Evolutionary conservation across 2,113 vertebrate genomes (phyloP), one percentile per base, ranked within the genome.

Genomic region (Esox niger): DNA sequence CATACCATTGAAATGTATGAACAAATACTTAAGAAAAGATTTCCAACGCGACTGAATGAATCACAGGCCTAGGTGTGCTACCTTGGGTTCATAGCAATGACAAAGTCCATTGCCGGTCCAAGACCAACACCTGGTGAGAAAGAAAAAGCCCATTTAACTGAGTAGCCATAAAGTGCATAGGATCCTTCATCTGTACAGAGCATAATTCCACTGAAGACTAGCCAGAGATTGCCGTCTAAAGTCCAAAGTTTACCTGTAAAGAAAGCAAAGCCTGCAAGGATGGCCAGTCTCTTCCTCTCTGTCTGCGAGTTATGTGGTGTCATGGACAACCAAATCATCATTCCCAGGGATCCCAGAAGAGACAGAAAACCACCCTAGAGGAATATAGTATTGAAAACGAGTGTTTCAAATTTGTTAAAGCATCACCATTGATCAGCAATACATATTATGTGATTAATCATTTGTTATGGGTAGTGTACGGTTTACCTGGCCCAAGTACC

Each of bases 61-160:
- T 7, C 47, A 52, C 21, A 23, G 8, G n/a, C 47, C 2, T 52
- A 8, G 1, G 21, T 52, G n/a, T 25, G 68, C 73, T 83, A 97
- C 97, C 95, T 95, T 0, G 97, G 95, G 64, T 98, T 96, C 82
- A 98, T 71, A n/a, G 92, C 82, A 62, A 98, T 95, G 88, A 95
- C 94, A 76, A 95, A 90, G 71, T 97, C 92, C 92, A 98, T 83
- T 1, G 92, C 90, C 4, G 97, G 97, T 0, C 97, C 95, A 43
- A 98, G 90, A 74, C 96, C 95, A 52, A 94, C 87, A 68, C 97
- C 96, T 98, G 80, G 1, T 77, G 21, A 58, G 33, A 46, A 20
- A 23, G 13, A 47, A 32, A 49, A 59, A 4, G 10, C 33, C 2
- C 6, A 20, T 30, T 59, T 30, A 25, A 27, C 25, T 27, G 11